A percentile compares a stretch with the other conserved stretches of the same genome.
Conservation (phyloP, 2,797 vertebrate genomes). For the Liasis olivaceus region DNA sequence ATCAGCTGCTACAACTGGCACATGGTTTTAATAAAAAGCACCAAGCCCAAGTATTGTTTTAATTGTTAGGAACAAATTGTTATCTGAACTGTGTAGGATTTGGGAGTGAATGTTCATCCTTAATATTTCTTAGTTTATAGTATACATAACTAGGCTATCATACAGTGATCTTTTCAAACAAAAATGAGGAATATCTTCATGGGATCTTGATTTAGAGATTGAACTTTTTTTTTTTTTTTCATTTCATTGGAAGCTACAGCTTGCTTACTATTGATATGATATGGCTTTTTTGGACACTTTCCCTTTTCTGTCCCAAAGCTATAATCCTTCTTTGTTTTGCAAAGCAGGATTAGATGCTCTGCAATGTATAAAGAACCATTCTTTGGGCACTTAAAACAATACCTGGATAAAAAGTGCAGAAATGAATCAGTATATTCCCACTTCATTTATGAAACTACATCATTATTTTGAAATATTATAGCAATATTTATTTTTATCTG, state of each 20-base stretch:
- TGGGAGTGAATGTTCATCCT: not conserved
- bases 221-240: not conserved
- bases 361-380: not conserved
- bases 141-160: not conserved
- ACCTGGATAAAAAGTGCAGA: not conserved
- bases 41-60: not conserved
- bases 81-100: not conserved
- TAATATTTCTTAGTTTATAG: not conserved
- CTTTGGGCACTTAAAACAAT: not conserved
- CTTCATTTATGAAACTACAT: constrained; percentile 19
- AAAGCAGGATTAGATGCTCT: not conserved
- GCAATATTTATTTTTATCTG: not conserved
- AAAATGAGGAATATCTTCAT: not conserved
- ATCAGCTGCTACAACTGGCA: not conserved
- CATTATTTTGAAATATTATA: constrained; percentile 40
- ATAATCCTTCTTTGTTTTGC: not conserved
- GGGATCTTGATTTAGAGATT: not conserved
- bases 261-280: not conserved
- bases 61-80: not conserved
- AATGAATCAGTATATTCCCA: not conserved
- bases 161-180: not conserved
- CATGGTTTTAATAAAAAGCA: not conserved
- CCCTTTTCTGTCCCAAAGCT: not conserved
- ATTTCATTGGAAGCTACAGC: not conserved
- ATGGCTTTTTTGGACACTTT: not conserved